These are phyloP conservation scores for Matsumurasca onukii DNA, from an alignment of 1,140 invertebrate species.

Conservation along the genomic window DNA sequence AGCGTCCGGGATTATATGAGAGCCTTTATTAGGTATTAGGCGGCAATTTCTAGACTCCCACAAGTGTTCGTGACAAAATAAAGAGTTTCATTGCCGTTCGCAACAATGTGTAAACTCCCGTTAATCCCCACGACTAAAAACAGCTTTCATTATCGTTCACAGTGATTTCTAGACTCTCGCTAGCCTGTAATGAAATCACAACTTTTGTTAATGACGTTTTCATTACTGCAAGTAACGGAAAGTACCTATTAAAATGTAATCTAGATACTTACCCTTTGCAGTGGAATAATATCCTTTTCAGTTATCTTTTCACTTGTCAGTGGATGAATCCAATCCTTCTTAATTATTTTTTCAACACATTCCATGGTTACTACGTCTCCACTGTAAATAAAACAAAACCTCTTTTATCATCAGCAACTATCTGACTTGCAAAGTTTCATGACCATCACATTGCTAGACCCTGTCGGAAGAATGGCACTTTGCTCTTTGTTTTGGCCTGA, in stretches of 20 bases:
- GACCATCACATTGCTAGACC: background rate
- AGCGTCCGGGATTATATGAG: no score
- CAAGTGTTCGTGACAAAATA: no score
- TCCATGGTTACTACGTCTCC: constrained; percentile 97
- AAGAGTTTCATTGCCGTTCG: no score
- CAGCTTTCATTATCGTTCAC: no score
- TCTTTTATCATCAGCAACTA: background rate
- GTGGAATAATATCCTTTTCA: constrained; percentile 89
- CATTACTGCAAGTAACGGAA: no score
- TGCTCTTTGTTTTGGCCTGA: background rate
- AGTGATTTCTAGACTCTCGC: no score
- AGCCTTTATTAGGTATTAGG: no score
- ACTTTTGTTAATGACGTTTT: no score
- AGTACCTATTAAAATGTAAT: background rate
- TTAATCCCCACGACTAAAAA: no score
- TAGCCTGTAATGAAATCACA: no score
- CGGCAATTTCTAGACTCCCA: no score
- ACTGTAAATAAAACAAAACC: constrained; percentile 51
- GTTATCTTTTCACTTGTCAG: constrained; percentile 83
- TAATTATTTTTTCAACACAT: constrained; percentile 95
- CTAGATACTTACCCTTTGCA: constrained; percentile 72
- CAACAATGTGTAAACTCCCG: no score
- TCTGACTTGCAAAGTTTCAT: background rate
- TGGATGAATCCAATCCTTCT: constrained; percentile 97
- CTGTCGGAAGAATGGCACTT: background rate